Evolutionary conservation across 2,113 vertebrate genomes (phyloP), one percentile per base, ranked within the genome.

Genomic region (Brachirus orientalis): DNA sequence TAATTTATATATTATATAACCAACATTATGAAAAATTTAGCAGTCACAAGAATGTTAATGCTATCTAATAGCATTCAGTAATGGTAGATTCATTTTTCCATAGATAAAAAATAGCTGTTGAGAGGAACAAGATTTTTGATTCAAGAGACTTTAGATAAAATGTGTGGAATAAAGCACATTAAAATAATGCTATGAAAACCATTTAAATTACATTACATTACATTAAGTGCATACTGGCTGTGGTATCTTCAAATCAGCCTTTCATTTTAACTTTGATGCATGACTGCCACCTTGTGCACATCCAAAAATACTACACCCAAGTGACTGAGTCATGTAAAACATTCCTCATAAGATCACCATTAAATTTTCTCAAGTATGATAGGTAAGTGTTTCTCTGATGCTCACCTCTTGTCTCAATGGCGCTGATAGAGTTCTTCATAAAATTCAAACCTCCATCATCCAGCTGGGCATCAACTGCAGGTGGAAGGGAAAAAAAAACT

Each of bases 381-480:
- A 3, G 69, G 38, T 53, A 16, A 0, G 8, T 14, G 35, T 33
- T 8, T n/a, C 47, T 44, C 18, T 51, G 5, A 47, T 22, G 9
- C 69, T 95, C 94, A 99, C 98, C 97, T 95, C 96, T 94, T 14
- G 86, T 93, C 84, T 99, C 98, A 65, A 99, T 91, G 37, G 95
- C 97, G 63, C 79, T 93, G 88, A 99, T 96, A 68, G 96, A 96
- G 66, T 97, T 98, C 92, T 92, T 96, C 85, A 99, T 89, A 91
- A 99, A 87, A 40, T 86, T 88, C 79, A 97, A 92, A 7, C 97
- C 97, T 56, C 94, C 88, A 3, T 95, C 94, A 92, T 99, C 95
- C 90, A 99, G 80, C 20, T 97, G 97, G 18, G 95, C 95, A 74
- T 95, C 97, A 61, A 94, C 93, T 94, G 65, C 20, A 71, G 13